These are phyloP conservation scores for Oryzias dopingdopingensis DNA, from an alignment of 2,797 vertebrate genomes.

Conservation along the genomic window DNA sequence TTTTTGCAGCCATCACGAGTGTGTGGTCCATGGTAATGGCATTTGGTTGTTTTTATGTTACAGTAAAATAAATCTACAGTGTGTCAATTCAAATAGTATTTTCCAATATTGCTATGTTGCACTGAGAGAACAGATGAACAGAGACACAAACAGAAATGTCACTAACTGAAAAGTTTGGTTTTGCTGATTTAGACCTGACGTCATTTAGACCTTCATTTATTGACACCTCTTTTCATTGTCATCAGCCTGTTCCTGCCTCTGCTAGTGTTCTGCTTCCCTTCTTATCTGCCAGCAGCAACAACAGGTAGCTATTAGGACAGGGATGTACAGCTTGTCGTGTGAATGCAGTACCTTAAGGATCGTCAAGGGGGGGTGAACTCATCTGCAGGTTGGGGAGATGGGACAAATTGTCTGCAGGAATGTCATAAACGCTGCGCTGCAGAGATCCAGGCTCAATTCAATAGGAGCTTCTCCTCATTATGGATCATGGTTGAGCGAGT, in stretches of 20 bases:
- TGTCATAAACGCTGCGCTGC: conserved; percentile 47
- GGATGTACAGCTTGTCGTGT: background rate
- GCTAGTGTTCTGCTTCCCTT: background rate
- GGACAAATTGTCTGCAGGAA: conserved; percentile 48
- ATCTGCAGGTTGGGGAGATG: conserved; percentile 21
- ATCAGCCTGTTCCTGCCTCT: conserved; percentile 16
- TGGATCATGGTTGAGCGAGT: conserved; percentile 32
- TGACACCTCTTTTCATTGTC: conserved; percentile 22
- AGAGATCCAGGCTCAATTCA: conserved; percentile 36
- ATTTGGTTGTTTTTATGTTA: too few species aligned
- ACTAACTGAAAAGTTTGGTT: background rate
- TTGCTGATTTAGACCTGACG: conserved; percentile 14
- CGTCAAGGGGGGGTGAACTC: conserved; percentile 10
- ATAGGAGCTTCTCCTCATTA: conserved; percentile 38
- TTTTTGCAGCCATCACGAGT: too few species aligned
- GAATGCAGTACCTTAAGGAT: conserved; percentile 23
- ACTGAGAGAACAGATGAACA: too few species aligned
- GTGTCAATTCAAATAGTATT: too few species aligned
- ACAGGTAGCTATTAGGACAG: conserved; percentile 1
- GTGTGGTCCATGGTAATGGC: too few species aligned
- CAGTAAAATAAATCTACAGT: too few species aligned
- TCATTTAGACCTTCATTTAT: conserved; percentile 4
- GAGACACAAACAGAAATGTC: background rate
- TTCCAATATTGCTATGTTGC: too few species aligned
- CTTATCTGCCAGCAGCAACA: background rate